A percentile compares a stretch with the other conserved stretches of the same genome.
Evolutionary conservation across 2,113 vertebrate species (phyloP).

Genomic region (Strix aluco): DNA sequence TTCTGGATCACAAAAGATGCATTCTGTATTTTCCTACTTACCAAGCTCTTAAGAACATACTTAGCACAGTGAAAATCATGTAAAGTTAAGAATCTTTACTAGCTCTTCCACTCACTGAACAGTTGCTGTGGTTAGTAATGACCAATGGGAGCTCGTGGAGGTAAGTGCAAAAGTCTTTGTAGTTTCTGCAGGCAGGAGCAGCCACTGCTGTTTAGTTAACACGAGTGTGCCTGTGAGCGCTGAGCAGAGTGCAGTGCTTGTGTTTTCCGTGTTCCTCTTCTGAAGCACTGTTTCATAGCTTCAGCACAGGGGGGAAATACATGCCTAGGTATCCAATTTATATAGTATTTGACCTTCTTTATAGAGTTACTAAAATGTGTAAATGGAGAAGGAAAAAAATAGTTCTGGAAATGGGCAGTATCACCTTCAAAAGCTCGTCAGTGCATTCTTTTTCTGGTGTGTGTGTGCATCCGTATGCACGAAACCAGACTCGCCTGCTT

Average conservation of each 20-base stretch:
- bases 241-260: not conserved
- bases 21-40: not conserved
- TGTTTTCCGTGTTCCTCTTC: not conserved
- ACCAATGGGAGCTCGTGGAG: not conserved
- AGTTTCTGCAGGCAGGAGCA: not conserved
- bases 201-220: not conserved
- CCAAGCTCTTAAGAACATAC: not conserved
- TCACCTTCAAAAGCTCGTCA: not conserved
- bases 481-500: not conserved
- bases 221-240: not conserved
- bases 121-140: not conserved
- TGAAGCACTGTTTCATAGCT: not conserved
- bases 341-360: not conserved
- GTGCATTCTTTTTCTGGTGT: not conserved
- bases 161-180: not conserved
- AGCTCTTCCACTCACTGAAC: not conserved
- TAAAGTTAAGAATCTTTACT: not conserved
- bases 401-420: not conserved
- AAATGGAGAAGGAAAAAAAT: not conserved
- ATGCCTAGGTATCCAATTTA: not conserved
- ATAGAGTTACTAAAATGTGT: not conserved
- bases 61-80: not conserved
- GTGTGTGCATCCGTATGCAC: not conserved
- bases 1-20: not conserved
- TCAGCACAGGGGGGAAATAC: not conserved